Evolutionary conservation across 2,797 vertebrate genomes (phyloP).

Genomic region (Leontopithecus rosalia): DNA sequence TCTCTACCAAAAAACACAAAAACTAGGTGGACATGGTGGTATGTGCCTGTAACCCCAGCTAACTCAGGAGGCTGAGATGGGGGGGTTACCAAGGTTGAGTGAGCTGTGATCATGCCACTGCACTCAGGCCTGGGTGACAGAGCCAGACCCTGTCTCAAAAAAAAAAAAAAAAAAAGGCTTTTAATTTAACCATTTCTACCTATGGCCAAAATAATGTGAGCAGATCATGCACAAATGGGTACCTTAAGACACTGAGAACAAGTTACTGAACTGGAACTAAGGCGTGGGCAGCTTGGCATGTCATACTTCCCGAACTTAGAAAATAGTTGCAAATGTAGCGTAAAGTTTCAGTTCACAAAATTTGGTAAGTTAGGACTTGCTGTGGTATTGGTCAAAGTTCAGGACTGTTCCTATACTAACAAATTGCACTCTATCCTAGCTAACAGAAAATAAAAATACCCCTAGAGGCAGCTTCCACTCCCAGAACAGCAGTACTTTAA

Average conservation of each 20-base stretch:
- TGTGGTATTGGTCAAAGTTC: neutral
- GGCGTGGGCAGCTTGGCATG: neutral
- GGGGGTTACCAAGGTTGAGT: neutral
- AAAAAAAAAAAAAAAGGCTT: neutral
- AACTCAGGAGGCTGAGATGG: neutral
- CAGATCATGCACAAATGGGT: neutral
- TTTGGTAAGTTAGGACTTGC: neutral
- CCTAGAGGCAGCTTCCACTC: neutral
- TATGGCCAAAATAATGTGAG: neutral
- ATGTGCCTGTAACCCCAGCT: neutral
- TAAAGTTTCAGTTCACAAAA: neutral
- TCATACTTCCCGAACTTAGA: neutral
- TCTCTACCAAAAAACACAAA: neutral
- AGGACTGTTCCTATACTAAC: neutral
- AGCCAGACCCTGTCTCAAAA: neutral
- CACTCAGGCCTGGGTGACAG: neutral
- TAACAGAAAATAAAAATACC: neutral
- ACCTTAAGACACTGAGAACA: conserved; percentile 34
- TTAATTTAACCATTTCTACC: neutral
- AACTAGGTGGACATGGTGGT: neutral
- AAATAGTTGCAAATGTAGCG: neutral
- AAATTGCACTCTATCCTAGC: neutral
- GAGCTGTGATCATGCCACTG: neutral
- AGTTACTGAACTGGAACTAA: conserved; percentile 61
- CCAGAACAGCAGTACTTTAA: neutral